Base-by-base conservation (phyloP, 2,797 vertebrate species). In the Epinephelus coioides region DNA sequence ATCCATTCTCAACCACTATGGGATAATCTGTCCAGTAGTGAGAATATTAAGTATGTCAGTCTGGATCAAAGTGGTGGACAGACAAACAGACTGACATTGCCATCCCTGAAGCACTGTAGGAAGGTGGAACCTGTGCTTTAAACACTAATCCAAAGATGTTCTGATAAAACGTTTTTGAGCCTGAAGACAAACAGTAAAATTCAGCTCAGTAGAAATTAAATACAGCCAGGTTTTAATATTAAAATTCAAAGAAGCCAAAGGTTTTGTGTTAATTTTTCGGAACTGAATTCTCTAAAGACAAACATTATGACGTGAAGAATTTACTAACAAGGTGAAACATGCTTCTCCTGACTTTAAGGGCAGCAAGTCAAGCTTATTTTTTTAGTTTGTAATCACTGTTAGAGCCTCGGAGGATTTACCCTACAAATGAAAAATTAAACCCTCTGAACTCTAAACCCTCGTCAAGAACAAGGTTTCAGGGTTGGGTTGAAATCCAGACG, bases 371-470 rank as follows among this genome's bases (percentile, higher is more conserved):
- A 3, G 11, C 47, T n/a, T 72, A 57, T 69, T 60, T 34, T 46
- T 34, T 63, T 10, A 34, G 43, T 71, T 40, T 66, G 76, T 77
- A 73, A 76, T 76, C 49, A 47, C 68, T 1, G 59, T 40, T 25
- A 15, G 11, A 14, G 55, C 57, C 79, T 83, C 70, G 21, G 21
- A 23, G 70, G 67, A 55, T 46, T 77, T 64, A 71, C 57, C 63
- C 59, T 67, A 79, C 27, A 67, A 47, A 68, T 53, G 56, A 68
- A 53, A 77, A 53, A 64, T 62, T 5, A 76, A 78, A 67, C 49
- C 71, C 30, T 60, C 21, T 3, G 6, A 67, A 64, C 63, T 60
- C n/a, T 27, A 27, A 57, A 69, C 38, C 49, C 43, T 69, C 21
- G 12, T 13, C 2, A 2, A 46, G 54, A 53, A n/a, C 25, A 1